Conservation (phyloP, 2,888 invertebrate genomes). For the Drosophila gaucha region DNA sequence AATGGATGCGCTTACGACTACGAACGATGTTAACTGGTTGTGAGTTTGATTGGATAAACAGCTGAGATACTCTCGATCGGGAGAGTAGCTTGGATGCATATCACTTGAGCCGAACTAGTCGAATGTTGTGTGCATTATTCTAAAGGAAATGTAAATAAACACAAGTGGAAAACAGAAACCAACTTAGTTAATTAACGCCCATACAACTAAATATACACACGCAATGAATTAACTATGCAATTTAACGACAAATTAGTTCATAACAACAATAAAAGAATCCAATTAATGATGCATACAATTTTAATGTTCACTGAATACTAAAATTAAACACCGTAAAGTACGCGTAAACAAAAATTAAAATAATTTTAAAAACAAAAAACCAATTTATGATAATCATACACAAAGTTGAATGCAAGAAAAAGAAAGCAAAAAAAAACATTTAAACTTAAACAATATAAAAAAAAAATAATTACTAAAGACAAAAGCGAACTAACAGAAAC, state of each 20-base stretch:
- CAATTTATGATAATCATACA: conserved; percentile 70
- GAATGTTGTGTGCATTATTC: conserved; percentile 81
- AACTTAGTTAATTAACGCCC: conserved; percentile 66
- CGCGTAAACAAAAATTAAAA: conserved; percentile 32
- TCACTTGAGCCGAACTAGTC: conserved; percentile 63
- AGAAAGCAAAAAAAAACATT: conserved; percentile 25
- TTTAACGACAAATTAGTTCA: conserved; percentile 52
- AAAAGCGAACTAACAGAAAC: conserved; percentile 40
- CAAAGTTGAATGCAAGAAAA: conserved; percentile 38
- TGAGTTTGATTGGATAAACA: conserved; percentile 63
- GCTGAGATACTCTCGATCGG: conserved; percentile 41
- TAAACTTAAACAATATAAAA: conserved; percentile 23
- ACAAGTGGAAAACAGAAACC: conserved; percentile 15
- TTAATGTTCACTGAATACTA: conserved; percentile 67
- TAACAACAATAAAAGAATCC: conserved; percentile 54
- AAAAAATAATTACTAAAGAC: conserved; percentile 6
- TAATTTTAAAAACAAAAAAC: conserved; percentile 38
- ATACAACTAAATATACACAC: conserved; percentile 44
- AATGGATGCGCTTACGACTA: conserved; percentile 46
- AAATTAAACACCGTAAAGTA: conserved; percentile 36
- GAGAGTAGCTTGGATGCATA: conserved; percentile 54
- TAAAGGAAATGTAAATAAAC: conserved; percentile 70
- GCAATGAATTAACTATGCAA: conserved; percentile 61
- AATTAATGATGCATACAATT: conserved; percentile 59
- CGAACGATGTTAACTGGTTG: conserved; percentile 70